Conservation (phyloP, 2,113 vertebrate species). For the Tympanuchus pallidicinctus region DNA sequence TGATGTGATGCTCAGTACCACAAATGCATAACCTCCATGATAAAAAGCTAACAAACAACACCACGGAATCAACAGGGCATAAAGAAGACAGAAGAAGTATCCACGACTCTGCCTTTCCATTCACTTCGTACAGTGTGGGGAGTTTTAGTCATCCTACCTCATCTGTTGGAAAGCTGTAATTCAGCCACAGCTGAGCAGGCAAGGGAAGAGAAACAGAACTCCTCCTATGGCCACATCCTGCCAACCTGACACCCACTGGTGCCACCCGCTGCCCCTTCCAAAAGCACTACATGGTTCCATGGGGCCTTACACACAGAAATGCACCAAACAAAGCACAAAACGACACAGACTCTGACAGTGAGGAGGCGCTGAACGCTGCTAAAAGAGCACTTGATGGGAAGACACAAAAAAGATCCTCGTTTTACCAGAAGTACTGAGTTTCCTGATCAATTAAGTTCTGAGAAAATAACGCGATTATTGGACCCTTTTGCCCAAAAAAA, state of each 20-base stretch:
- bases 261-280: not conserved
- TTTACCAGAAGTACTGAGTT: not conserved
- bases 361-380: not conserved
- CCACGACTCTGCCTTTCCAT: not conserved
- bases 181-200: not conserved
- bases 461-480: not conserved
- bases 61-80: not conserved
- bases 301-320: not conserved
- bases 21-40: not conserved
- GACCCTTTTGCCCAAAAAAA: not conserved
- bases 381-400: not conserved
- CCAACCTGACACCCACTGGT: not conserved
- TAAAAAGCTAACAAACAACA: not conserved
- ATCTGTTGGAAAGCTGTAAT: not conserved
- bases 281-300: not conserved
- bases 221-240: not conserved
- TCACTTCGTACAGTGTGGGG: not conserved
- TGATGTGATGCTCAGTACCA: not conserved
- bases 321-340: not conserved
- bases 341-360: not conserved
- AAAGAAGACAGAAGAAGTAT: not conserved
- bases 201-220: fast-evolving
- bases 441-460: not conserved
- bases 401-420: not conserved
- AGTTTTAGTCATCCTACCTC: not conserved